Conservation (phyloP, 2,888 invertebrate species). For the Boloria selene region DNA sequence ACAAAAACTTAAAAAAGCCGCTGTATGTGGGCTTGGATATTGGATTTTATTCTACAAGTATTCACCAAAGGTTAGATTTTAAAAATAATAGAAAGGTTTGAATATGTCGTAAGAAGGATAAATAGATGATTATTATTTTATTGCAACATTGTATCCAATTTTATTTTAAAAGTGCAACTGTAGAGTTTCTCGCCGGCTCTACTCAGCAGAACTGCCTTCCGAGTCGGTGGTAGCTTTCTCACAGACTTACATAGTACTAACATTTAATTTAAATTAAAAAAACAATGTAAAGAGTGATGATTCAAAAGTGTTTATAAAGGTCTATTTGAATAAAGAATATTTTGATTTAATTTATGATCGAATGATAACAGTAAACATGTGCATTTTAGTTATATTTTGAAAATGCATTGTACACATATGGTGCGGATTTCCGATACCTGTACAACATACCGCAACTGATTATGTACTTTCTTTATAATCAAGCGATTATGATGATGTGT, state of each 20-base stretch:
- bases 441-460: constrained; percentile 90
- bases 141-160: no score
- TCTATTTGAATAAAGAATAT: no score
- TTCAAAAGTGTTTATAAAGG: no score
- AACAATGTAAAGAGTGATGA: no score
- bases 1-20: constrained; percentile 83
- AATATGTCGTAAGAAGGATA: neutral
- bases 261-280: no score
- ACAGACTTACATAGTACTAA: no score
- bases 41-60: constrained; percentile 80
- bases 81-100: neutral
- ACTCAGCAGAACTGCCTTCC: no score
- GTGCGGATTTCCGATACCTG: constrained; percentile 86
- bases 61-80: constrained; percentile 79
- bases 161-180: no score
- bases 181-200: no score
- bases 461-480: constrained; percentile 88
- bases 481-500: constrained; percentile 88
- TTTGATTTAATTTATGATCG: no score
- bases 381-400: constrained; percentile 85
- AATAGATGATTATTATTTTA: neutral
- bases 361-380: no score
- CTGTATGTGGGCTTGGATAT: constrained; percentile 81
- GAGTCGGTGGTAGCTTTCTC: no score
- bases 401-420: constrained; percentile 84